Base-by-base conservation (phyloP, 2,888 invertebrate species). In the Biston stratarius region DNA sequence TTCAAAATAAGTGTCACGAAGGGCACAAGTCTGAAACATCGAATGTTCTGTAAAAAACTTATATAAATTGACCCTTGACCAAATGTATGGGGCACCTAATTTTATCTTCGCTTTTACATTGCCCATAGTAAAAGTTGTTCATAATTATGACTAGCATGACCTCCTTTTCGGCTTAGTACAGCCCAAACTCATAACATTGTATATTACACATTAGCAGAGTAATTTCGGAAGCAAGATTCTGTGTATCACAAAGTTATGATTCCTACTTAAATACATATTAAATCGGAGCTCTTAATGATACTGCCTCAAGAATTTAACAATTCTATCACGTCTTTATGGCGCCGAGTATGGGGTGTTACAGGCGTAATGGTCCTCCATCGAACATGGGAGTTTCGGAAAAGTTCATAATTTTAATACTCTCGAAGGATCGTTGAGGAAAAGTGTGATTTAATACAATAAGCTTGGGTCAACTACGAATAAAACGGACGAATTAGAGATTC, bases 241-340 rank as follows among this genome's bases (percentile, higher is more conserved):
- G 11, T 15, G 6, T 38, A 38, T 33, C 55, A 11, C 42, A 49
- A 49, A 14, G 57, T 63, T 63, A 58, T 48, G 51, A 58, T 57
- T 51, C 52, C 38, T 59, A 49, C 48, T 40, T 12, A 64, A 60
- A 49, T 42, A 59, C 33, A 14, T 48, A 60, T 55, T 55, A 55
- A 38, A 64, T 60, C 14, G 34, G 33, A 44, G 24, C 40, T 14
- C 61, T 40, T 66, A 66, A 66, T 61, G 66, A 58, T 61, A 40
- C 52, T 45, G 40, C 52, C 42, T 51, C 24, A 15, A 49, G 58
- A 60, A 60, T 52, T 69, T 69, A 48, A 44, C 53, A 69, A 51
- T 53, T 63, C 51, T 40, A 60, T 62, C 69, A 69, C 69, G 69
- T 69, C 60, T 66, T 69, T 66, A 69, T 56, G 56, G 55, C 53